Evolutionary conservation across 2,113 vertebrate species (phyloP).

Genomic region (Myocastor coypus): DNA sequence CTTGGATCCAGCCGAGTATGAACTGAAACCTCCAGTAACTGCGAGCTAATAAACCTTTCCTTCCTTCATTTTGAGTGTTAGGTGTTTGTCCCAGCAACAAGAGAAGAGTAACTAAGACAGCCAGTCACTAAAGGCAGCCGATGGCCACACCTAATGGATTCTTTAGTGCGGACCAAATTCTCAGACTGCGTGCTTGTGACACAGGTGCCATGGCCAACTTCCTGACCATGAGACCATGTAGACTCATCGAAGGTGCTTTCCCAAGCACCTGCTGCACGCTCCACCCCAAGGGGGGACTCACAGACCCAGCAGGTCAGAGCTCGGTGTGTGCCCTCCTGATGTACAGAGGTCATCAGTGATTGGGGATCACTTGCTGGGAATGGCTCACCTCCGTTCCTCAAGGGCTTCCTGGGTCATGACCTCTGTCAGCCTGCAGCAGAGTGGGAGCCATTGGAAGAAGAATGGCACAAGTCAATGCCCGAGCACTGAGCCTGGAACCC

Average conservation of each 20-base stretch:
- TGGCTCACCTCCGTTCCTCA: not conserved
- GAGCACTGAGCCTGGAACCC: not conserved
- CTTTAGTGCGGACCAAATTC: not conserved
- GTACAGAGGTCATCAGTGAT: not conserved
- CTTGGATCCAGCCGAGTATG: too few species aligned
- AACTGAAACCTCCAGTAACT: too few species aligned
- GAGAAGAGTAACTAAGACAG: too few species aligned
- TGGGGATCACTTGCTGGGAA: not conserved
- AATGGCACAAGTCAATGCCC: not conserved
- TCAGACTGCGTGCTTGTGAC: not conserved
- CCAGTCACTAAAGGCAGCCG: not conserved
- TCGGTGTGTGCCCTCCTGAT: not conserved
- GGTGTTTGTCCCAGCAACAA: too few species aligned
- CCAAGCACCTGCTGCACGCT: constrained; percentile 30
- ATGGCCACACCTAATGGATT: not conserved
- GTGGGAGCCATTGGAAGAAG: not conserved
- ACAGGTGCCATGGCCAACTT: not conserved
- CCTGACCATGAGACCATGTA: not conserved
- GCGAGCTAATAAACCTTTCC: too few species aligned
- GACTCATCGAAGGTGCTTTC: not conserved
- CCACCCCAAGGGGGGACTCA: accelerated
- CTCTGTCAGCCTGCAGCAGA: not conserved
- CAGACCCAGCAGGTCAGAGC: not conserved
- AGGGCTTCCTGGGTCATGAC: not conserved
- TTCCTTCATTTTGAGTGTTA: too few species aligned